Evolutionary conservation across 1,140 invertebrate genomes (phyloP).

Genomic region (Bombus haemorrhoidalis): DNA sequence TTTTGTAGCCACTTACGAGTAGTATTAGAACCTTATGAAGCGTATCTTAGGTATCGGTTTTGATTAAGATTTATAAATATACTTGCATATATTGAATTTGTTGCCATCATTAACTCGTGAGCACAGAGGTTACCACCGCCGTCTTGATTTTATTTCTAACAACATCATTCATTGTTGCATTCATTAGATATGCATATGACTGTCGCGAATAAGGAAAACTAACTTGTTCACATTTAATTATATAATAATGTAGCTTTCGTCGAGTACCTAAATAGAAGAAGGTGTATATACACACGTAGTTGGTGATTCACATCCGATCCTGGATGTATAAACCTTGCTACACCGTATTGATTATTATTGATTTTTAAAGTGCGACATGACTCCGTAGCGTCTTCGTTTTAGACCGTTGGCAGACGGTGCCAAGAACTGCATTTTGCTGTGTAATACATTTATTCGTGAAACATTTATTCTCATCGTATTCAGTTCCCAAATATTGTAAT

Average conservation of each 20-base stretch:
- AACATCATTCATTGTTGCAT: background rate
- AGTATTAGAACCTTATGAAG: no score
- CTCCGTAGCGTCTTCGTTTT: background rate
- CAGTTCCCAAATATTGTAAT: background rate
- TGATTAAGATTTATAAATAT: background rate
- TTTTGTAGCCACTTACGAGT: no score
- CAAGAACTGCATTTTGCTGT: background rate
- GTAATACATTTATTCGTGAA: background rate
- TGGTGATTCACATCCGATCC: conserved; percentile 1
- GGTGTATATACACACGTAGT: background rate
- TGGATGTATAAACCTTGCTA: conserved; percentile 6
- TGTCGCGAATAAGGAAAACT: background rate
- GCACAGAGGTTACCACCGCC: background rate
- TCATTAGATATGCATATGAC: background rate
- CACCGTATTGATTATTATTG: conserved; percentile 31
- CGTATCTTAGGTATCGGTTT: background rate
- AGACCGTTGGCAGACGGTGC: background rate
- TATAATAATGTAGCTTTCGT: background rate
- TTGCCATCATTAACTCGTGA: background rate
- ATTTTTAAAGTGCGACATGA: conserved; percentile 31
- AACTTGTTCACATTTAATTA: background rate
- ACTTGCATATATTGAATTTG: background rate
- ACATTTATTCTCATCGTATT: background rate
- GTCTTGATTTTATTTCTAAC: background rate
- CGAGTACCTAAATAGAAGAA: background rate